Evolutionary conservation across 1,140 invertebrate genomes (phyloP).

Genomic region (Littorina saxatilis): DNA sequence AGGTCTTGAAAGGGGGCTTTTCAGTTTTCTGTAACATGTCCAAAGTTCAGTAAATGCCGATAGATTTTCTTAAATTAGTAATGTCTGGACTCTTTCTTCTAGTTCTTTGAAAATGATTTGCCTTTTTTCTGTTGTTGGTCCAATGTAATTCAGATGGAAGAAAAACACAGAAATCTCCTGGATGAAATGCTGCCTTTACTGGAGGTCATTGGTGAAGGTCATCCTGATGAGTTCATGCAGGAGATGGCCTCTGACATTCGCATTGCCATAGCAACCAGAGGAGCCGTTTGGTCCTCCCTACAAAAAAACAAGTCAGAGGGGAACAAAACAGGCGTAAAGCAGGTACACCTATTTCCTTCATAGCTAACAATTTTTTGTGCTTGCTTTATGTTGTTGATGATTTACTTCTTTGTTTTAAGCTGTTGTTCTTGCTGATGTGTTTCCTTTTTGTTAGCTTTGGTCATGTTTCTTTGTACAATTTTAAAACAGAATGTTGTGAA

Average conservation of each 20-base stretch:
- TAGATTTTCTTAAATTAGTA: too few species aligned
- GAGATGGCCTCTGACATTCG: constrained; percentile 74
- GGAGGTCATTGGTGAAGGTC: constrained; percentile 72
- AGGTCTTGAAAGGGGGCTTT: too few species aligned
- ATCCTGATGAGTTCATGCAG: constrained; percentile 61
- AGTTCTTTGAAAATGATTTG: too few species aligned
- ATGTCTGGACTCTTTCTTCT: too few species aligned
- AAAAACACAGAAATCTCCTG: constrained; percentile 69
- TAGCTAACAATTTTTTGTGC: not conserved
- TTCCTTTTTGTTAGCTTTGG: not conserved
- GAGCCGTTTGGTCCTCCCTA: constrained; percentile 66
- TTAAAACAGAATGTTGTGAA: too few species aligned
- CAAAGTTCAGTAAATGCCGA: too few species aligned
- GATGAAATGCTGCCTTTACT: constrained; percentile 77
- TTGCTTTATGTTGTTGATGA: not conserved
- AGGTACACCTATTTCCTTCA: not conserved
- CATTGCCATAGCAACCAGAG: constrained; percentile 77
- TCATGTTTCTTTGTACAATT: too few species aligned
- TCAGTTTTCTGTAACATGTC: too few species aligned
- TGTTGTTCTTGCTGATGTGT: not conserved
- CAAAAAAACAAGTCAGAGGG: constrained; percentile 38
- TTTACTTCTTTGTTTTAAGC: not conserved
- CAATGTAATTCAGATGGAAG: constrained; percentile 71
- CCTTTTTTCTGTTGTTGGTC: too few species aligned
- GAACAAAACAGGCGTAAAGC: not conserved